These are phyloP conservation scores for Drosophila nigromelanica DNA, from an alignment of 1,140 invertebrate species.

Conservation along the genomic window DNA sequence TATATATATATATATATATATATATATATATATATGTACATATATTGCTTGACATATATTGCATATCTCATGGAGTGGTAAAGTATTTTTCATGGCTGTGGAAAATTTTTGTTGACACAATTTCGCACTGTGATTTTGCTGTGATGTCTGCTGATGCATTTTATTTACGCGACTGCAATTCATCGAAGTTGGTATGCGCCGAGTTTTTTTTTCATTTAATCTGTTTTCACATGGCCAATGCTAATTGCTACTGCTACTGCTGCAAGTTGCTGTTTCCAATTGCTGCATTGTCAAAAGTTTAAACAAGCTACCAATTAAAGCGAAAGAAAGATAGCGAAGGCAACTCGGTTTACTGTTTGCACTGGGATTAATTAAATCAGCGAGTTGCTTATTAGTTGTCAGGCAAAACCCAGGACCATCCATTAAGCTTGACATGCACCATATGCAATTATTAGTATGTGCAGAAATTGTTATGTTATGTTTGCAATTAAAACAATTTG, in stretches of 20 bases:
- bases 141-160: slow-evolving; percentile 50
- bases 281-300: slow-evolving; percentile 43
- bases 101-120: slow-evolving; percentile 69
- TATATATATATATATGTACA: slow-evolving; percentile 4
- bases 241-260: slow-evolving; percentile 24
- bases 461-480: slow-evolving; percentile 64
- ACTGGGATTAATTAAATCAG: slow-evolving; percentile 61
- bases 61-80: slow-evolving; percentile 13
- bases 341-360: slow-evolving; percentile 27
- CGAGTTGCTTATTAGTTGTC: slow-evolving; percentile 41
- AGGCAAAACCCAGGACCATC: slow-evolving; percentile 1
- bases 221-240: slow-evolving; percentile 51
- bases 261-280: slow-evolving; percentile 11
- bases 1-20: slow-evolving; percentile 13
- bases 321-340: background rate
- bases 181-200: slow-evolving; percentile 55
- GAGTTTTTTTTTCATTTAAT: slow-evolving; percentile 46
- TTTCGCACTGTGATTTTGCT: slow-evolving; percentile 46
- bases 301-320: slow-evolving; percentile 34
- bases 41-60: slow-evolving; percentile 17
- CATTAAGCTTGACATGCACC: slow-evolving; percentile 4
- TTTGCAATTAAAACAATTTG: slow-evolving; percentile 67
- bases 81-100: slow-evolving; percentile 38
- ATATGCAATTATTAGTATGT: slow-evolving; percentile 36
- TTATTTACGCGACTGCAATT: slow-evolving; percentile 69